These are phyloP conservation scores for Drosophila punjabiensis DNA, from an alignment of 1,140 invertebrate species.

Conservation along the genomic window DNA sequence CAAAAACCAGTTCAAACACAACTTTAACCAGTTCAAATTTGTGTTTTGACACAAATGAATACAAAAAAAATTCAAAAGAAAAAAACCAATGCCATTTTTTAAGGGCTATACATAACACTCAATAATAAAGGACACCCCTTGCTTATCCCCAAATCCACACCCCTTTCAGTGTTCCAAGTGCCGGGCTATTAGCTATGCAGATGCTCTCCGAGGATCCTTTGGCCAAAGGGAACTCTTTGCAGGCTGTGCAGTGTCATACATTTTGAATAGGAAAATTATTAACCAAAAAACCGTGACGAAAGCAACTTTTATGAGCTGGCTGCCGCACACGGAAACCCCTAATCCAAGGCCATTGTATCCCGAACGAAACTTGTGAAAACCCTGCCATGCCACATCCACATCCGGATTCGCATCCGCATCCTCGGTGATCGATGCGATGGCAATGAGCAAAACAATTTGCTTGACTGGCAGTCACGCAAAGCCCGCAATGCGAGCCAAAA, in stretches of 20 bases:
- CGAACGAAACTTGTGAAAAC: constrained; percentile 47
- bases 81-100: constrained; percentile 43
- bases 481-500: constrained; percentile 55
- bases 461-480: constrained; percentile 79
- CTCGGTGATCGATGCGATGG: constrained; percentile 74
- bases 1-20: constrained; percentile 39
- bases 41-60: constrained; percentile 67
- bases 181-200: constrained; percentile 72
- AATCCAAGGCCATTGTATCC: constrained; percentile 54
- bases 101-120: constrained; percentile 41
- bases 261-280: constrained; percentile 85
- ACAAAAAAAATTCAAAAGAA: constrained; percentile 42
- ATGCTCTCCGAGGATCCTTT: constrained; percentile 40
- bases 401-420: constrained; percentile 28
- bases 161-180: constrained; percentile 58
- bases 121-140: constrained; percentile 21
- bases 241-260: constrained; percentile 72
- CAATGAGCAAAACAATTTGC: constrained; percentile 71
- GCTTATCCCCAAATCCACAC: constrained; percentile 24
- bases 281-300: constrained; percentile 85
- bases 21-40: constrained; percentile 57
- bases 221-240: constrained; percentile 13
- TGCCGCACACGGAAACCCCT: constrained; percentile 70
- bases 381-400: constrained; percentile 29
- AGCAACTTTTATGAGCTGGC: constrained; percentile 83